phyloP scores from a whole-genome alignment of 2,888 invertebrate species.

The Archips crataeganus region DNA sequence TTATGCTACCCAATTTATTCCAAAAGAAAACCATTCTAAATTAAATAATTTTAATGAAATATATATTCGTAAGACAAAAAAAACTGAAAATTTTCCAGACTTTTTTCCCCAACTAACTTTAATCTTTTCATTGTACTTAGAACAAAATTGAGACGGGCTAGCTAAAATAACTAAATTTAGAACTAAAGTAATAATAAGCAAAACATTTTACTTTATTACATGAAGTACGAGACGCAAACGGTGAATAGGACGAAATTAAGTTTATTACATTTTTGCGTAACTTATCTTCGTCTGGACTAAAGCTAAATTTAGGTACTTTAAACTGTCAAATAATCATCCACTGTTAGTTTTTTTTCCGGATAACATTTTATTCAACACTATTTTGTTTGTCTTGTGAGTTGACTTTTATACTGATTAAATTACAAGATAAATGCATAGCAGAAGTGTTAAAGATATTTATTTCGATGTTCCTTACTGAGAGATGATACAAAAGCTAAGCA shows the following conservation, averaged over 20 bases:
- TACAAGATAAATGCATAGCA: too few relatives aligned
- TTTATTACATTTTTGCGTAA: background rate
- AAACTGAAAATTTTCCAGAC: background rate
- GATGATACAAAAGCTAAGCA: too few relatives aligned
- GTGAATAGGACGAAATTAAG: constrained; percentile 11
- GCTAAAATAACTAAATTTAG: constrained; percentile 33
- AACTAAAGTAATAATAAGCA: background rate
- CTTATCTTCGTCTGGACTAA: background rate
- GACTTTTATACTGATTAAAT: too few relatives aligned
- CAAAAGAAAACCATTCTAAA: background rate
- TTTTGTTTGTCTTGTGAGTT: too few relatives aligned
- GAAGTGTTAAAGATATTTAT: too few relatives aligned
- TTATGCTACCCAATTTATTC: background rate
- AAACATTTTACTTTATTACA: constrained; percentile 57
- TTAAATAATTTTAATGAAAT: background rate
- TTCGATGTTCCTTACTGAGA: too few relatives aligned
- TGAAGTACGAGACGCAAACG: constrained; percentile 44
- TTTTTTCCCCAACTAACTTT: background rate
- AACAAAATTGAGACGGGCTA: background rate
- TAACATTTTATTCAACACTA: background rate
- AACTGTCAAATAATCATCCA: background rate
- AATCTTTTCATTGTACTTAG: background rate
- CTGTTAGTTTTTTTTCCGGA: background rate
- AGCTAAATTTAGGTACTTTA: background rate
- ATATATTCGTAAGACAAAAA: background rate